Evolutionary conservation across 2,113 vertebrate species (phyloP).

Genomic region (Synchiropus splendidus): DNA sequence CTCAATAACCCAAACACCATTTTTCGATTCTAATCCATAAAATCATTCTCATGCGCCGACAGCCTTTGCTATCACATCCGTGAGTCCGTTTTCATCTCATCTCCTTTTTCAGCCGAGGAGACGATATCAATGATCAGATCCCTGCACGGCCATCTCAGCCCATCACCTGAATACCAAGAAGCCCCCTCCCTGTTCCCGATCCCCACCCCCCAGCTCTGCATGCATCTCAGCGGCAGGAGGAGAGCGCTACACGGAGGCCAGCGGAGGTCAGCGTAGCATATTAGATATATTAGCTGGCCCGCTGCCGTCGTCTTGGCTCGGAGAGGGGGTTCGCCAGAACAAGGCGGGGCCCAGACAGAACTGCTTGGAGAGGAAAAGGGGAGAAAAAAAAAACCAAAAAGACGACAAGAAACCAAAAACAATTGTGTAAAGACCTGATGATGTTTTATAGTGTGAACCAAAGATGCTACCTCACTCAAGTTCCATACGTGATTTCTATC

Average conservation of each 20-base stretch:
- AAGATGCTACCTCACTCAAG: slow-evolving; percentile 99
- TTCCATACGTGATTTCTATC: slow-evolving; percentile 99
- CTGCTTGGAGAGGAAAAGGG: slow-evolving; percentile 32
- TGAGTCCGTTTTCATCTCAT: no score
- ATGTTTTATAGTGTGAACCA: slow-evolving; percentile 98
- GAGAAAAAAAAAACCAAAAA: slow-evolving; percentile 45
- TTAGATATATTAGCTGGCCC: slow-evolving; percentile 52
- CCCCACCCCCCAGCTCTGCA: slow-evolving; percentile 72
- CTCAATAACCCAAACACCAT: no score
- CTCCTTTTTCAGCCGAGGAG: slow-evolving; percentile 16
- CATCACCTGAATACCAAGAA: slow-evolving; percentile 45
- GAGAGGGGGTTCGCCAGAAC: no score
- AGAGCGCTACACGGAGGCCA: slow-evolving; percentile 82
- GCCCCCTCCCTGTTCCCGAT: slow-evolving; percentile 7
- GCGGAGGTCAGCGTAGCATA: slow-evolving; percentile 47
- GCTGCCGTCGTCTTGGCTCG: slow-evolving; percentile 67
- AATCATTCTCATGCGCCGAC: no score
- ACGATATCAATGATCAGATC: slow-evolving; percentile 50
- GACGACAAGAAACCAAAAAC: slow-evolving; percentile 45
- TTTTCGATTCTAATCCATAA: no score
- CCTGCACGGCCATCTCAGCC: slow-evolving; percentile 49
- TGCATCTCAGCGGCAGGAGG: slow-evolving; percentile 94
- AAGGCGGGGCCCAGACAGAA: no score
- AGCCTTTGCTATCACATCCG: no score
- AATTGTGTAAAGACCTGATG: slow-evolving; percentile 86